A percentile compares a stretch with the other conserved stretches of the same genome.
phyloP scores from a whole-genome alignment of 2,888 invertebrate species.

The Rhaphigaster nebulosa region DNA sequence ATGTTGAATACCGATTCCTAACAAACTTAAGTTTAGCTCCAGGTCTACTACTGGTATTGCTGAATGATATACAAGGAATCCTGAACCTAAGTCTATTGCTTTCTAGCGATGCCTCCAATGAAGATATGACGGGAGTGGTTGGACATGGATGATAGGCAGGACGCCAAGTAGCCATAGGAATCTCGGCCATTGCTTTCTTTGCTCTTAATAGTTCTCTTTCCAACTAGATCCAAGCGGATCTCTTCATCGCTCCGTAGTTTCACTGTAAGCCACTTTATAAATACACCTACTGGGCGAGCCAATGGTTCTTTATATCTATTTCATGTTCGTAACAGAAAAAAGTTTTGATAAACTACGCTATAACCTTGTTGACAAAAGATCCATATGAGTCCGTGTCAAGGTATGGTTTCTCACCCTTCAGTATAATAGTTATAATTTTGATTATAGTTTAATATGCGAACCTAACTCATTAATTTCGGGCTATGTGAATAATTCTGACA shows the following conservation, averaged over 20 bases:
- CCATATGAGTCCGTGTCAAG: no score
- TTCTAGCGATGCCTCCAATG: background rate
- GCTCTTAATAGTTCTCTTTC: constrained; percentile 21
- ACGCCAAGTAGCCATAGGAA: background rate
- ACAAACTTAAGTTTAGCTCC: no score
- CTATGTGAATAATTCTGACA: no score
- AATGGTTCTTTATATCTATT: background rate
- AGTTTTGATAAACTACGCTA: no score
- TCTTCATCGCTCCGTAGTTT: background rate
- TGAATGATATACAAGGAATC: background rate
- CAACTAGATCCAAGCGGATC: constrained; percentile 29
- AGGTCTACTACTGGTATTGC: no score
- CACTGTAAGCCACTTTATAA: background rate
- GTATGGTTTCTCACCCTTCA: no score
- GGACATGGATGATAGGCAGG: background rate
- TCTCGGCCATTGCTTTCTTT: background rate
- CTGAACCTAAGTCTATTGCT: background rate
- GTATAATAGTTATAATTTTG: no score
- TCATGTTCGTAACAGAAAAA: no score
- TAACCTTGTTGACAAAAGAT: no score
- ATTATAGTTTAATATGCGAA: no score
- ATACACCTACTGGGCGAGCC: background rate
- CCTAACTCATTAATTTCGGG: no score
- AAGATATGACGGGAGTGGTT: background rate
- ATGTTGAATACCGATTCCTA: no score